Base-by-base conservation (phyloP, 2,888 invertebrate species). In the Polymixis lichenea region DNA sequence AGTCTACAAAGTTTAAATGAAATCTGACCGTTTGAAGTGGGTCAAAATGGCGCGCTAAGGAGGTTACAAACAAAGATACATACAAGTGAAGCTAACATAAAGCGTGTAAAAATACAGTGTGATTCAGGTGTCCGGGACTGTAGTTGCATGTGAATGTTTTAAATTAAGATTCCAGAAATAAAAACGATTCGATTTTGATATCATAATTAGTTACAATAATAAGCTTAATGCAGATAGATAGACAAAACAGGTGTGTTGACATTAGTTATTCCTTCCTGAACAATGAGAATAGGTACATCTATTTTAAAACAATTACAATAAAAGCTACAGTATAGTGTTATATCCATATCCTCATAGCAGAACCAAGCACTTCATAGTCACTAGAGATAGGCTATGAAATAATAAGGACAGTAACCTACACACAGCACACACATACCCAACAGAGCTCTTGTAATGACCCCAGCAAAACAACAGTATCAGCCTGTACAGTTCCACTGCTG, bases 221-320 rank as follows among this genome's bases (percentile, higher is more conserved):
- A 53, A n/a, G n/a, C 11, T 53, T 5, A 28, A 56, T 32, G 22
- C 15, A 60, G 11, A 25, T 5, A 15, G 22, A 64, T 65, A 61
- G 19, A 68, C 56, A 72, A 62, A 72, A 49, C 75, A 13, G n/a
- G 22, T 28, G 15, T 76, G 51, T 76, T 60, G 60, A 66, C 22
- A 58, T 53, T 51, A 64, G 11, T 22, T 60, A 43, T 43, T 28
- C 13, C 1, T 58, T n/a, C 19, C 11, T 17, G 49, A 60, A 74
- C 58, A 74, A 65, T 74, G 65, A 74, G 8, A 32, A 19, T 32
- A 9, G n/a, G n/a, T 69, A n/a, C 8, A 15, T 46, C n/a, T 43
- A 43, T 58, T 69, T 58, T 15, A 28, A 67, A 71, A 49, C 15
- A 58, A 28, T 32, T 60, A 46, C 38, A 38, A 38, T 38, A 25